These are phyloP conservation scores for Pyrrhosoma nymphula DNA, from an alignment of 2,888 invertebrate genomes.

Conservation along the genomic window DNA sequence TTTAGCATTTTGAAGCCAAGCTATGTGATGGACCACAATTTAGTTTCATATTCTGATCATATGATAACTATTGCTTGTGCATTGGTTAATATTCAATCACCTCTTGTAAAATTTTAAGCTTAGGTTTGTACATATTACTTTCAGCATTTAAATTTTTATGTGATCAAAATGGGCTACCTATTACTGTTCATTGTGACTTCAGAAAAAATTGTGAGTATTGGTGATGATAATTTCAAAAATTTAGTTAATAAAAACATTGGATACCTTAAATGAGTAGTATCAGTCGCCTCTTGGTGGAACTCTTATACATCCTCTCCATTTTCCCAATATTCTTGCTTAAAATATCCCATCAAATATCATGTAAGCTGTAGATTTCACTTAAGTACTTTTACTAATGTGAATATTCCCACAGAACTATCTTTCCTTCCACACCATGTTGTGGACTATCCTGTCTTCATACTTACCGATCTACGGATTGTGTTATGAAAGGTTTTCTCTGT, in stretches of 20 bases:
- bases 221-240: not conserved
- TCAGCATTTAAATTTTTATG: not conserved
- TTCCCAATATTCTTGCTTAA: not conserved
- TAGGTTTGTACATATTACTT: conserved; percentile 29
- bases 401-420: no score
- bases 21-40: not conserved
- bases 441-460: no score
- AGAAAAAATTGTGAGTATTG: not conserved
- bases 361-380: not conserved
- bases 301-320: not conserved
- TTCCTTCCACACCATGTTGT: no score
- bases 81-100: not conserved
- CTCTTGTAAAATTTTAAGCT: not conserved
- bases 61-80: conserved; percentile 29
- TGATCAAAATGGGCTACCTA: not conserved
- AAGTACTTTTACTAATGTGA: no score
- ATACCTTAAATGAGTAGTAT: not conserved
- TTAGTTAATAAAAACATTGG: not conserved
- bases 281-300: no score
- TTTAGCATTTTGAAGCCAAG: conserved; percentile 1
- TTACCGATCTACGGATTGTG: no score
- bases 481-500: no score
- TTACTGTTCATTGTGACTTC: not conserved
- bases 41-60: conserved; percentile 24
- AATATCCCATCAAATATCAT: not conserved